Percentiles rank a stretch among this genome's conserved stretches.
Conservation (phyloP, 2,113 vertebrate genomes). For the Piaya cayana region DNA sequence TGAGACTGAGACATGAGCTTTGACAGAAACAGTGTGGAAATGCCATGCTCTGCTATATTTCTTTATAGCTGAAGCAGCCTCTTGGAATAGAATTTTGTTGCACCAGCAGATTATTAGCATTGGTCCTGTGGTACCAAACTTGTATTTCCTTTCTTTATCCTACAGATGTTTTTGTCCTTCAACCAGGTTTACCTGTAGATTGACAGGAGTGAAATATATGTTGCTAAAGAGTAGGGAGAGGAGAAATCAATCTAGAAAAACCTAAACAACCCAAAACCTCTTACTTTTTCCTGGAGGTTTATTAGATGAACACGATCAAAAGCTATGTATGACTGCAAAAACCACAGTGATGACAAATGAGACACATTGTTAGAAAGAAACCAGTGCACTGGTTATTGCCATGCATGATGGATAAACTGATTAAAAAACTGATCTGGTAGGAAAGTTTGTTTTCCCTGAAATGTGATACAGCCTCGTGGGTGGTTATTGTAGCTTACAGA, state of each 20-base stretch:
- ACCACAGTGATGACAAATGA: constrained; percentile 8
- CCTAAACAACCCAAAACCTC: constrained; percentile 3
- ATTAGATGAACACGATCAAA: background rate
- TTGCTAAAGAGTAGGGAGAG: background rate
- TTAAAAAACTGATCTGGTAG: constrained; percentile 18
- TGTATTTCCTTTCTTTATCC: background rate
- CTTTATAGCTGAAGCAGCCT: background rate
- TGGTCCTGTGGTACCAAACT: background rate
- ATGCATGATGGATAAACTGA: background rate
- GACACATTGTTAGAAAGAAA: background rate
- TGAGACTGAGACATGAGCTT: background rate
- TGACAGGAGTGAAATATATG: background rate
- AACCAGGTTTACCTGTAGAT: background rate
- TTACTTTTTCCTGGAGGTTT: constrained; percentile 18
- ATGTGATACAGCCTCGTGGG: background rate
- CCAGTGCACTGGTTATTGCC: constrained; percentile 4
- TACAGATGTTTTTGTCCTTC: background rate
- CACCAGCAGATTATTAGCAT: background rate
- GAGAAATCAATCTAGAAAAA: background rate
- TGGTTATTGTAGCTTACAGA: background rate
- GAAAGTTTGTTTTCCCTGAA: constrained; percentile 2
- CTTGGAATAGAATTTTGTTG: background rate
- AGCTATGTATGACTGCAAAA: constrained; percentile 9
- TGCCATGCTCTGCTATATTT: background rate
- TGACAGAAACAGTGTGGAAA: background rate